Evolutionary conservation across 2,113 vertebrate genomes (phyloP), one percentile per base, ranked within the genome.

Genomic region (Albula glossodonta): DNA sequence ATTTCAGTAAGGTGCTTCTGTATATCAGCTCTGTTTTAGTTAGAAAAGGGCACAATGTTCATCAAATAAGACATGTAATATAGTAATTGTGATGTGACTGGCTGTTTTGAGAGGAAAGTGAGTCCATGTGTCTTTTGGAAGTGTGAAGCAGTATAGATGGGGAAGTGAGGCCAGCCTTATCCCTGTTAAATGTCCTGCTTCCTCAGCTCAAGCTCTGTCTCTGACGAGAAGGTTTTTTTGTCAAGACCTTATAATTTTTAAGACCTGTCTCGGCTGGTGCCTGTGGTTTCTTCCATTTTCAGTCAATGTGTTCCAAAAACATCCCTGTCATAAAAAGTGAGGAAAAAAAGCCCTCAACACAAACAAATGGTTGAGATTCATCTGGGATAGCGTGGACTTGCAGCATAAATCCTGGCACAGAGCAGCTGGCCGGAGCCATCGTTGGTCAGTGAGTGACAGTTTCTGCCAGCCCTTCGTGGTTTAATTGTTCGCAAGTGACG

Each of bases 281-380:
- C 84, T 60, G 86, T 49, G 82, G 86, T 87, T 87, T 87, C 13
- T 85, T 79, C 79, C 53, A 81, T 87, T 86, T 85, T 80, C 63
- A 84, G 82, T 84, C 79, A 86, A 83, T 87, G 60, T 78, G 81
- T 78, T 66, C 78, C 80, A 57, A 78, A 87, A 87, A 87, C 84
- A 85, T 56, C 82, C 85, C 87, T 87, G 83, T 87, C 88, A 86
- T 90, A 70, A 70, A 70, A 70, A 66, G 60, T 15, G 10, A 63
- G 5, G 17, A 74, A 74, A 53, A 81, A 81, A 81, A 52, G 87
- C 77, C 48, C 17, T 22, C n/a, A 81, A 85, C 88, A 88, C 87
- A 89, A 90, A 90, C 88, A 89, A 86, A 88, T 53, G 9, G 60
- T 52, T 85, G 15, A 83, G 48, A 85, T 83, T 80, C 60, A 81